Evolutionary conservation across 2,113 vertebrate species (phyloP).

Genomic region (Willisornis vidua): DNA sequence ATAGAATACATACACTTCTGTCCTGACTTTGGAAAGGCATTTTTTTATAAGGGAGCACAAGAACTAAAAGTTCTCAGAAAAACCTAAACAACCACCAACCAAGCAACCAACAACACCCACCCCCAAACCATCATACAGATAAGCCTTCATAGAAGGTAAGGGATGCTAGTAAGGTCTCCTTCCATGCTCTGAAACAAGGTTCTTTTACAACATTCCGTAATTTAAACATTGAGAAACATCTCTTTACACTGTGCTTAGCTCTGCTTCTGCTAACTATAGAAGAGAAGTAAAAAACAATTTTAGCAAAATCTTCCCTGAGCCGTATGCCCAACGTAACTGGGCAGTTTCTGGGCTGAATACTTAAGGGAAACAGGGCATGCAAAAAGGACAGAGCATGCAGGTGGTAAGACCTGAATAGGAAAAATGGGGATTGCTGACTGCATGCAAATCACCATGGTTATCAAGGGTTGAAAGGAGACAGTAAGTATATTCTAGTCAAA

Average conservation of each 20-base stretch:
- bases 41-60: not conserved
- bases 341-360: not conserved
- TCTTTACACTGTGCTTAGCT: not conserved
- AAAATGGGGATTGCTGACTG: not conserved
- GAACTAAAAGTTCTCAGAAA: not conserved
- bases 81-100: not conserved
- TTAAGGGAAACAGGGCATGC: not conserved
- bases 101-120: not conserved
- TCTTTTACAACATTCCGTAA: not conserved
- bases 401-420: not conserved
- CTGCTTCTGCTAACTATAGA: not conserved
- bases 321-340: accelerated
- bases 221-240: not conserved
- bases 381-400: not conserved
- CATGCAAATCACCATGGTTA: not conserved
- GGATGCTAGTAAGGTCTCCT: not conserved
- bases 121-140: not conserved
- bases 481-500: not conserved
- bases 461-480: not conserved
- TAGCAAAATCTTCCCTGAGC: not conserved
- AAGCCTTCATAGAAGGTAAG: not conserved
- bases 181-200: not conserved
- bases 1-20: not conserved
- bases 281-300: not conserved
- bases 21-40: not conserved